Evolutionary conservation across 2,888 invertebrate species (phyloP).

Genomic region (Nephrotoma appendiculata): DNA sequence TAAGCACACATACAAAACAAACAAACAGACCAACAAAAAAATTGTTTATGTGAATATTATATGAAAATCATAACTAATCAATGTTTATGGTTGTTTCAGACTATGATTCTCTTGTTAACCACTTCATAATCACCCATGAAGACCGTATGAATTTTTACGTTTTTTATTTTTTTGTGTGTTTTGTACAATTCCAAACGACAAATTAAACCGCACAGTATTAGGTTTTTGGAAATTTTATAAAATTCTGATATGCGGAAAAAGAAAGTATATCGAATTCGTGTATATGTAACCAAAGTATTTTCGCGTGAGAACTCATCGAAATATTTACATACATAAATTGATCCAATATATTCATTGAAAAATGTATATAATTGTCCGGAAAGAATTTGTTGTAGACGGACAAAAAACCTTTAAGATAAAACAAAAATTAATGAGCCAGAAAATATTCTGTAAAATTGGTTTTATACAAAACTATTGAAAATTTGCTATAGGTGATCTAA

Average conservation of each 20-base stretch:
- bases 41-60: not conserved
- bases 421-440: not conserved
- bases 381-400: not conserved
- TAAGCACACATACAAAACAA: not conserved
- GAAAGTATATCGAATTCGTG: not conserved
- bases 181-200: not conserved
- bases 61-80: not conserved
- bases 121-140: not conserved
- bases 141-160: not conserved
- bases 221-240: not conserved
- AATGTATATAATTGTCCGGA: not conserved
- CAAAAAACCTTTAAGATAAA: not conserved
- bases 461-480: not conserved
- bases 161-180: not conserved
- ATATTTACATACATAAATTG: not conserved
- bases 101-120: not conserved
- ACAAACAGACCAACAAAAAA: not conserved
- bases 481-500: not conserved
- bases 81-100: not conserved
- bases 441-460: not conserved
- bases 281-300: not conserved
- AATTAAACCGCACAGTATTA: not conserved
- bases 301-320: not conserved
- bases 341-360: not conserved
- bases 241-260: not conserved